Conservation (phyloP, 2,888 invertebrate species). For the Abrostola tripartita region DNA sequence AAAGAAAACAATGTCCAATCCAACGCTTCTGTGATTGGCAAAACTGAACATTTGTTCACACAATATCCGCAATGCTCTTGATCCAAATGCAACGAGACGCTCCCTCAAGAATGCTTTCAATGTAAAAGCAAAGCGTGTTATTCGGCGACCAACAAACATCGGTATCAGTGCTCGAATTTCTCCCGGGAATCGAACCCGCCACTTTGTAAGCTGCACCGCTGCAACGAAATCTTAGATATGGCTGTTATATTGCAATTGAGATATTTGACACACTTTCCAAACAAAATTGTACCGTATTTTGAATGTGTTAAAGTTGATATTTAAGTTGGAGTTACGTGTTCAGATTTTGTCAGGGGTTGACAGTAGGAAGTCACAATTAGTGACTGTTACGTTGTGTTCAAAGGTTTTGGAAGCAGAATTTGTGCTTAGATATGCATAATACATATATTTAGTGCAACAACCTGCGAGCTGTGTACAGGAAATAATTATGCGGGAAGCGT, state of each 20-base stretch:
- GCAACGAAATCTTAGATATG: conserved; percentile 45
- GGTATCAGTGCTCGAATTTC: conserved; percentile 46
- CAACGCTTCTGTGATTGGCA: conserved; percentile 5
- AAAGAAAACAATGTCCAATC: not conserved
- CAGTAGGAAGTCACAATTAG: conserved; percentile 39
- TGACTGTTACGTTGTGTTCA: conserved; percentile 12
- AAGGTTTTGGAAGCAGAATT: conserved; percentile 7
- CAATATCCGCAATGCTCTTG: conserved; percentile 10
- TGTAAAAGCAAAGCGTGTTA: conserved; percentile 46
- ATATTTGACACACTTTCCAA: not conserved
- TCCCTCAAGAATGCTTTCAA: conserved; percentile 47
- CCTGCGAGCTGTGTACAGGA: conserved; percentile 5
- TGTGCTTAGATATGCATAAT: conserved; percentile 24
- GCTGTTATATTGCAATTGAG: conserved; percentile 30
- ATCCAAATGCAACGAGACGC: conserved; percentile 28
- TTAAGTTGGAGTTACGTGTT: not conserved
- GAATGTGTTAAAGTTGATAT: not conserved
- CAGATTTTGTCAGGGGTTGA: conserved; percentile 12
- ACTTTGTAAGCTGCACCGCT: conserved; percentile 51
- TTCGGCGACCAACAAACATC: conserved; percentile 45
- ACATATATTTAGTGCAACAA: conserved; percentile 7
- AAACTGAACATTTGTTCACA: conserved; percentile 4
- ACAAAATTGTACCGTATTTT: not conserved
- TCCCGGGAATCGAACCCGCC: conserved; percentile 49
- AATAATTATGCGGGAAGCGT: conserved; percentile 41